Percentiles rank a stretch among this genome's conserved stretches.
phyloP scores from a whole-genome alignment of 2,888 invertebrate genomes.

The Embidobia sp. region DNA sequence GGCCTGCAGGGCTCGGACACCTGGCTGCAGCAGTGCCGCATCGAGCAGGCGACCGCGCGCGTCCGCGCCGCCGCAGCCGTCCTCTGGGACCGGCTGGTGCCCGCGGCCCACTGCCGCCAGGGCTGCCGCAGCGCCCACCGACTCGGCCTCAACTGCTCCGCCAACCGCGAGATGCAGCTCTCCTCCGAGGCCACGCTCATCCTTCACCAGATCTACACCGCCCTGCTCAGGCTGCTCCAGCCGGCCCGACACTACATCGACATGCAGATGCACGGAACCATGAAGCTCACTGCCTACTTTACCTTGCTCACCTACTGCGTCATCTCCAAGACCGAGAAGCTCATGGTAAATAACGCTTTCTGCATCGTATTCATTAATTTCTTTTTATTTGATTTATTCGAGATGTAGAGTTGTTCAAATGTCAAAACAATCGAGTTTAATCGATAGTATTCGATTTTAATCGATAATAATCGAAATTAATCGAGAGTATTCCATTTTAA shows the following conservation, averaged over 20 bases:
- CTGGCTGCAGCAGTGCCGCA: constrained; percentile 94
- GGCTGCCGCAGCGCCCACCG: constrained; percentile 87
- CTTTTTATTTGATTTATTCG: too few relatives aligned
- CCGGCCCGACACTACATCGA: constrained; percentile 94
- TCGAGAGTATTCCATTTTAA: too few relatives aligned
- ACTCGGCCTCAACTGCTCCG: constrained; percentile 84
- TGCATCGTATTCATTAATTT: too few relatives aligned
- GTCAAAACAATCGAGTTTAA: too few relatives aligned
- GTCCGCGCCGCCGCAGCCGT: constrained; percentile 95
- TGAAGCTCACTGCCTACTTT: constrained; percentile 96
- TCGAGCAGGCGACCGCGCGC: constrained; percentile 92
- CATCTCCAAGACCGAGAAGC: constrained; percentile 93
- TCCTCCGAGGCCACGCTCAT: constrained; percentile 84
- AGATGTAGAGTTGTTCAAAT: too few relatives aligned
- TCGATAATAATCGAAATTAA: too few relatives aligned
- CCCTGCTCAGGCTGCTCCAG: constrained; percentile 88
- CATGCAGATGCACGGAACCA: constrained; percentile 92
- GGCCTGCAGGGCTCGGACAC: constrained; percentile 92
- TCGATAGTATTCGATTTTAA: too few relatives aligned
- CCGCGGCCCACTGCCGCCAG: constrained; percentile 94
- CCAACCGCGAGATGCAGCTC: constrained; percentile 77
- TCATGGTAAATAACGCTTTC: too few relatives aligned
- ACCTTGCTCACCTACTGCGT: constrained; percentile 95
- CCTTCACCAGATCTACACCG: constrained; percentile 87
- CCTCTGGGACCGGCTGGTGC: constrained; percentile 93